These are phyloP conservation scores for Zophobas atratus DNA, from an alignment of 1,140 invertebrate genomes.

Conservation along the genomic window DNA sequence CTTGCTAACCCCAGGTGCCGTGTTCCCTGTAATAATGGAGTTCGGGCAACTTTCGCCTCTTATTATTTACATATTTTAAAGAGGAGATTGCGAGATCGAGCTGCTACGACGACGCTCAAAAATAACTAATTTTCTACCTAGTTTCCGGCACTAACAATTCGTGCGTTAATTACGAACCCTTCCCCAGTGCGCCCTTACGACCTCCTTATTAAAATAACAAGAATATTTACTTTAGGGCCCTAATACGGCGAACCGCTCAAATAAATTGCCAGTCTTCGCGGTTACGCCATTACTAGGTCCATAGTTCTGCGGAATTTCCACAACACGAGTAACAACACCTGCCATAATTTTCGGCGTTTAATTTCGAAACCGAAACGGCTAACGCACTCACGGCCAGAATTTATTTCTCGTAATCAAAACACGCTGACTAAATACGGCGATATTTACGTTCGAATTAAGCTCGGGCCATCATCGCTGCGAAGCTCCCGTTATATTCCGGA, in stretches of 20 bases:
- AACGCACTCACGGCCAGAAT: constrained; percentile 7
- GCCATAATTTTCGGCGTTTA: constrained; percentile 26
- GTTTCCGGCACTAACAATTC: too few species aligned
- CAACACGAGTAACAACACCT: constrained; percentile 22
- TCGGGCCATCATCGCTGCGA: background rate
- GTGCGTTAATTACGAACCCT: too few species aligned
- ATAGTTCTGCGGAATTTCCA: background rate
- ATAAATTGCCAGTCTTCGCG: background rate
- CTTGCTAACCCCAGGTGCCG: background rate
- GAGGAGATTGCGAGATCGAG: too few species aligned
- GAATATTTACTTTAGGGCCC: constrained; percentile 1
- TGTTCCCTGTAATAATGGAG: too few species aligned
- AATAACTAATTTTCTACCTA: too few species aligned
- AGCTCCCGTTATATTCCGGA: too few species aligned
- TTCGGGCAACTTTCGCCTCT: too few species aligned
- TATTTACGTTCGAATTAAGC: constrained; percentile 21
- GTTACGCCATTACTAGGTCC: background rate
- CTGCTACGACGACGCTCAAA: too few species aligned
- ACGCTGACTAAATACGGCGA: background rate
- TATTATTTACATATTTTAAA: too few species aligned
- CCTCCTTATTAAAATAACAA: constrained; percentile 4
- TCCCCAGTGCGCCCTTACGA: background rate
- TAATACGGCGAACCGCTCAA: constrained; percentile 4
- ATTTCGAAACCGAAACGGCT: constrained; percentile 9
- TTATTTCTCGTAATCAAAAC: constrained; percentile 26